Base-by-base conservation (phyloP, 2,888 invertebrate species). In the Acronicta alni region DNA sequence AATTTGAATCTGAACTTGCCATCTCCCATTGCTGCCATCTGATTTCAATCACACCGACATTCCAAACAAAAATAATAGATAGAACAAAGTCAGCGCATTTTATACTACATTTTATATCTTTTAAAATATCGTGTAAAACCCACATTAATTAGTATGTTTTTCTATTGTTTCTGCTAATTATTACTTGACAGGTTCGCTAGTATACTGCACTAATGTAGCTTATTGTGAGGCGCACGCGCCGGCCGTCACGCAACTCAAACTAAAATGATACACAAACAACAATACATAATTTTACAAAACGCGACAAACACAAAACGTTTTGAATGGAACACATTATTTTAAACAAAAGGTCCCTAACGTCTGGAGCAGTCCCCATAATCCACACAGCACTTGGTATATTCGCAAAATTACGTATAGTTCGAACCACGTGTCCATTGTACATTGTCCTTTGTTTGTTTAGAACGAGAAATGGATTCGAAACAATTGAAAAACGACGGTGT, bases 271-370 rank as follows among this genome's bases (percentile, higher is more conserved):
- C 38, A 18, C 39, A 20, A 43, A 38, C 17, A 54, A 66, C 35
- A 57, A 56, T 49, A 57, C 47, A 48, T 51, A 54, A 49, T 43
- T 65, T 32, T 7, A 17, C 9, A 39, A 37, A 20, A 39, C 39
- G 14, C 47, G 41, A 53, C 46, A 53, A 69, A 32, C 37, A 44
- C 57, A 44, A 18, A 38, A 38, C 42, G 65, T 57, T 67, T 46
- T 62, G 61, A 63, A 58, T 67, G 59, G 60, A 70, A 43, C 71
- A 67, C 62, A 74, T 77, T 77, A 49, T 39, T 54, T 38, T 15
- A 15, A 52, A 75, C 77, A 75, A 75, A 65, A 71, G 62, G 38
- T 49, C 51, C 38, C 57, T 47, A 65, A 67, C 60, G 75, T 74
- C 75, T 65, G 44, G 15, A 56, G 41, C 76, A 65, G 47, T 44